Evolutionary conservation across 1,140 invertebrate species (phyloP).

Genomic region (Tetragonula clypearis): DNA sequence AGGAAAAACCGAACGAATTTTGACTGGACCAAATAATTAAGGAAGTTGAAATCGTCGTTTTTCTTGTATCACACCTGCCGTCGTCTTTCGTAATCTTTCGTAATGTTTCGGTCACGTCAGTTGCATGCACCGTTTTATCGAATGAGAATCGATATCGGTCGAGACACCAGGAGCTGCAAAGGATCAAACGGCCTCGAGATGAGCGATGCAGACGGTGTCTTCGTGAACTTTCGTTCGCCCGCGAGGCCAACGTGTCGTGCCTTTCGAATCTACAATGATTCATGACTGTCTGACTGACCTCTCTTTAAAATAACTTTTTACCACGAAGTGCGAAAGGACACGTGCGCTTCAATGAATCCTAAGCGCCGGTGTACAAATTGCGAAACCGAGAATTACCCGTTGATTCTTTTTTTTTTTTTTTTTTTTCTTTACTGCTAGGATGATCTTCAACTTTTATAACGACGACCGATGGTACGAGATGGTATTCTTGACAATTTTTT

Average conservation of each 20-base stretch:
- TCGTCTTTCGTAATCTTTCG: no score
- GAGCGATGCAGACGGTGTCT: slow-evolving; percentile 49
- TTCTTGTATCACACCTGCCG: no score
- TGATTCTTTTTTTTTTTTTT: neutral
- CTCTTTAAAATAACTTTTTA: slow-evolving; percentile 51
- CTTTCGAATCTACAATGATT: slow-evolving; percentile 53
- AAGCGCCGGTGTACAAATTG: neutral
- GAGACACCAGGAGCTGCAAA: neutral
- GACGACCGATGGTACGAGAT: neutral
- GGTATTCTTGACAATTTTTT: no score
- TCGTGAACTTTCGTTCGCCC: slow-evolving; percentile 44
- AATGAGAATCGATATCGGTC: neutral
- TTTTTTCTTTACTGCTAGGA: neutral
- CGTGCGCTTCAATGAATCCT: neutral
- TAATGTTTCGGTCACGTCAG: no score
- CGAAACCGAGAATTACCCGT: neutral
- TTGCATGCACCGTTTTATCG: neutral
- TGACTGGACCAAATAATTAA: no score
- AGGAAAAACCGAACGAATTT: no score
- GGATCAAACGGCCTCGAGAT: slow-evolving; percentile 45
- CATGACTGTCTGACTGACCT: slow-evolving; percentile 49
- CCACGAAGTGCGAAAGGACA: slow-evolving; percentile 25
- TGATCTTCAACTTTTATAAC: neutral
- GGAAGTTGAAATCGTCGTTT: no score
- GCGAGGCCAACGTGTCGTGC: slow-evolving; percentile 17